phyloP scores from a whole-genome alignment of 1,140 invertebrate genomes.

The Phthorimaea operculella region DNA sequence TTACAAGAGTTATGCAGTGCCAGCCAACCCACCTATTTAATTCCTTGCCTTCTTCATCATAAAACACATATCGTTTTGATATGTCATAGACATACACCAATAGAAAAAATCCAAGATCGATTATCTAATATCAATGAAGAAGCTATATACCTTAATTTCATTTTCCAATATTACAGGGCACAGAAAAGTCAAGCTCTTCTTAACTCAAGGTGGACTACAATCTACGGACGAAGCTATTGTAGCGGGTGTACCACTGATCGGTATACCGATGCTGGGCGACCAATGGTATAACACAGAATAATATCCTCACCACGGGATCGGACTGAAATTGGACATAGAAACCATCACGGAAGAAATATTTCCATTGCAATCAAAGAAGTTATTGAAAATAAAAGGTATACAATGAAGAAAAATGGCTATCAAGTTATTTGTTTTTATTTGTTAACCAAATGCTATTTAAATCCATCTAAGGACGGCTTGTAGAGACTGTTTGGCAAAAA shows the following conservation, averaged over 20 bases:
- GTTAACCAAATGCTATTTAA: too few relatives aligned
- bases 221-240: conserved; percentile 68
- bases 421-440: too few relatives aligned
- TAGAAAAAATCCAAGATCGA: too few relatives aligned
- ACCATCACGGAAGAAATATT: not conserved
- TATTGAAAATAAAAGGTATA: not conserved
- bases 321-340: not conserved
- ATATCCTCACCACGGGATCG: conserved; percentile 1
- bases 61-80: too few relatives aligned
- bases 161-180: conserved; percentile 35
- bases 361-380: not conserved
- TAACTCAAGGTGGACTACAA: conserved; percentile 70
- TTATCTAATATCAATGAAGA: not conserved
- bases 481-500: too few relatives aligned
- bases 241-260: conserved; percentile 65
- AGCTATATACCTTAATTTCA: not conserved
- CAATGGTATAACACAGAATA: conserved; percentile 18
- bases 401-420: too few relatives aligned
- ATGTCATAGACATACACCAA: too few relatives aligned
- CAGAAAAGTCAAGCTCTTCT: conserved; percentile 63
- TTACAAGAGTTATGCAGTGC: too few relatives aligned
- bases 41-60: too few relatives aligned
- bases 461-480: too few relatives aligned
- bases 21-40: too few relatives aligned
- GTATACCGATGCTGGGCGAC: conserved; percentile 34